Evolutionary conservation across 2,113 vertebrate species (phyloP).

Genomic region (Oncorhynchus mykiss): DNA sequence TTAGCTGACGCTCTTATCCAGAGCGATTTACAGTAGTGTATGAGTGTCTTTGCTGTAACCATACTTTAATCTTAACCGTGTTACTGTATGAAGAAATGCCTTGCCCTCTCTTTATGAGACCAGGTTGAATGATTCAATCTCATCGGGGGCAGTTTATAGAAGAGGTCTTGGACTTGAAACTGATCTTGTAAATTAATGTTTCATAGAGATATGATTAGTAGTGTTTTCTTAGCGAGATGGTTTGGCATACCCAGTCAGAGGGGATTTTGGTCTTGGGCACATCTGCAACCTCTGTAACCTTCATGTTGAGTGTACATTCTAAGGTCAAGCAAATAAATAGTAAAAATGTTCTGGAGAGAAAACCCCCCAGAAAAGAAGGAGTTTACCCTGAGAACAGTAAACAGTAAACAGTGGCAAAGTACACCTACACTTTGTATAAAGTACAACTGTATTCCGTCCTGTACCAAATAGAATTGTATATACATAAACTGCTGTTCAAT

Average conservation of each 20-base stretch:
- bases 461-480: not conserved
- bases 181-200: slow-evolving; percentile 33
- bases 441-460: not conserved
- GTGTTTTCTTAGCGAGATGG: slow-evolving; percentile 34
- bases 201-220: slow-evolving; percentile 8
- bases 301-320: no score
- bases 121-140: slow-evolving; percentile 48
- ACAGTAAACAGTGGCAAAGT: no score
- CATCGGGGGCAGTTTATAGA: slow-evolving; percentile 40
- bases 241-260: slow-evolving; percentile 15
- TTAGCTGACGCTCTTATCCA: no score
- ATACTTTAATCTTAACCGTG: no score
- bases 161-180: slow-evolving; percentile 5
- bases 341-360: no score
- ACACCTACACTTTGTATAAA: no score
- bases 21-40: no score
- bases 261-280: slow-evolving; percentile 24
- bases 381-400: no score
- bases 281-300: slow-evolving; percentile 17
- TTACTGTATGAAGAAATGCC: slow-evolving; percentile 37
- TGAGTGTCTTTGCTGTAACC: no score
- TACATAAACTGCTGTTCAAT: slow-evolving; percentile 27
- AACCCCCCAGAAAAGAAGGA: no score
- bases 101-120: slow-evolving; percentile 43
- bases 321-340: no score